Conservation (phyloP, 2,113 vertebrate genomes). For the Hippocampus abdominalis region DNA sequence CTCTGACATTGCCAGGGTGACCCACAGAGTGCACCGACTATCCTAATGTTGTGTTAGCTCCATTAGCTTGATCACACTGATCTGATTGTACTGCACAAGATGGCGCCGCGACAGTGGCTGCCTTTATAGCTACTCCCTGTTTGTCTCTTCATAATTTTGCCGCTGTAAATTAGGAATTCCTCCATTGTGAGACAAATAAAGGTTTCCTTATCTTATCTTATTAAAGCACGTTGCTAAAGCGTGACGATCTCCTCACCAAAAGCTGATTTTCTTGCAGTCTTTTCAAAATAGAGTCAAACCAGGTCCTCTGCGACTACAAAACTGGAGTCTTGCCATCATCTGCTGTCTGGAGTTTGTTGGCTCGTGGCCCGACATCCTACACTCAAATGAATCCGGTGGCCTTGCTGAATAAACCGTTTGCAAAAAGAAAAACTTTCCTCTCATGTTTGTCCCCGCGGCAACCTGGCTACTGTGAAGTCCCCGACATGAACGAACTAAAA, state of each 20-base stretch:
- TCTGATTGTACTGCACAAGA: no score
- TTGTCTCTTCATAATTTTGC: no score
- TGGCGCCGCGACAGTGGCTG: no score
- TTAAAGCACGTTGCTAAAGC: background rate
- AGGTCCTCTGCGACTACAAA: conserved; percentile 29
- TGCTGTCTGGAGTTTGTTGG: conserved; percentile 40
- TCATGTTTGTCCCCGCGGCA: conserved; percentile 2
- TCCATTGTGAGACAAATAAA: no score
- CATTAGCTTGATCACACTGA: background rate
- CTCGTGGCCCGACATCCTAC: background rate
- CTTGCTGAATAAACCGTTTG: conserved; percentile 13
- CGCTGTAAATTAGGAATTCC: no score
- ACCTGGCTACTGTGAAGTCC: conserved; percentile 4
- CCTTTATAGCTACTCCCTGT: no score
- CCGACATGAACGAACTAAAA: conserved; percentile 9
- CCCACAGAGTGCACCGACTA: background rate
- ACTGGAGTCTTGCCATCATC: conserved; percentile 40
- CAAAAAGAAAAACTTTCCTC: conserved; percentile 20
- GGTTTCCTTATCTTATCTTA: no score
- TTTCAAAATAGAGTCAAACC: conserved; percentile 3
- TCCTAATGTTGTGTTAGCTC: background rate
- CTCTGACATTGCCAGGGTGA: no score
- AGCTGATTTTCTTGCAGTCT: background rate
- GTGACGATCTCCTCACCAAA: background rate
- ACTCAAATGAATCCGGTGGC: conserved; percentile 29